Conservation (phyloP, 2,113 vertebrate species). For the Fulica atra region DNA sequence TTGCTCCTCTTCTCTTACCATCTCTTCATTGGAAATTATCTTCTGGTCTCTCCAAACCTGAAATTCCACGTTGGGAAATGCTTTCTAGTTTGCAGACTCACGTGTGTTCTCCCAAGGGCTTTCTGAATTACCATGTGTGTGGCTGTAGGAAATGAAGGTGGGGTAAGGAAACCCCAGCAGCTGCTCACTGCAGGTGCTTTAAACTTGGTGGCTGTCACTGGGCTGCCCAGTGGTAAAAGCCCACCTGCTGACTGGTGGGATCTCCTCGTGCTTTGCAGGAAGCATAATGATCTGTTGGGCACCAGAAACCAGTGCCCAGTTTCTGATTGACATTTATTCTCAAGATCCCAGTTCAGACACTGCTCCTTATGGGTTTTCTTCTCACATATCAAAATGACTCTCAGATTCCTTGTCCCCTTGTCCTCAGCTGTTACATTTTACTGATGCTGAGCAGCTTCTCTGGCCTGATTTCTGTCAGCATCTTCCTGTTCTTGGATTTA, state of each 20-base stretch:
- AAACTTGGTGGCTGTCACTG: neutral
- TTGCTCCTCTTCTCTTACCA: neutral
- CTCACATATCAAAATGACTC: neutral
- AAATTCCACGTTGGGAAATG: neutral
- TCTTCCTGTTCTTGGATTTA: neutral
- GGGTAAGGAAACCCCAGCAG: neutral
- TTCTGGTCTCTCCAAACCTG: neutral
- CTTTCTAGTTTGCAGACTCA: accelerated
- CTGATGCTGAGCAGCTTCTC: neutral
- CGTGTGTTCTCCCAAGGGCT: neutral
- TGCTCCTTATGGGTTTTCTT: neutral
- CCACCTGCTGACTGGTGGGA: too few relatives aligned
- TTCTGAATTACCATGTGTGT: accelerated
- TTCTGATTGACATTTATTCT: neutral
- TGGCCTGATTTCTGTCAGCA: neutral
- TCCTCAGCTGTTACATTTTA: neutral
- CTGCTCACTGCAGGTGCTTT: neutral
- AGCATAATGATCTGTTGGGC: too few relatives aligned
- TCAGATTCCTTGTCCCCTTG: neutral
- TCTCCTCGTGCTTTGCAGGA: neutral
- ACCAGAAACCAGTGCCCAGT: neutral
- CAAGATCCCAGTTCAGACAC: neutral
- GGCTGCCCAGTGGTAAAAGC: neutral
- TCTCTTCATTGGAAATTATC: neutral
- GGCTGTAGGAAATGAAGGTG: accelerated